Evolutionary conservation across 2,888 invertebrate genomes (phyloP).

Genomic region (Tuberolachnus salignus): DNA sequence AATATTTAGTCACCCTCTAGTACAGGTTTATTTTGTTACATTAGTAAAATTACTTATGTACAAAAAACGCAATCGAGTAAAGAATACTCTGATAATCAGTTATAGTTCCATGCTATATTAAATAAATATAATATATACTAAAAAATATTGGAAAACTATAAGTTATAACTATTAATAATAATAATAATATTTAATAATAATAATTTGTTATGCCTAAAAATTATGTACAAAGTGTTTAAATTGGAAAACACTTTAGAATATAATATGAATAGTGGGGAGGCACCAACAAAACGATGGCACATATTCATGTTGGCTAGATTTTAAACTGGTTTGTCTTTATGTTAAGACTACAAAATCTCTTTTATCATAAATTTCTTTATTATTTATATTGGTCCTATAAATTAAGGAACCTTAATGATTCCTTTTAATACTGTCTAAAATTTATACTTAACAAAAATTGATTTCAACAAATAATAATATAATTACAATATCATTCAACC

Average conservation of each 20-base stretch:
- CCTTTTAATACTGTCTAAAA: conserved; percentile 40
- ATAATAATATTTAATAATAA: conserved; percentile 53
- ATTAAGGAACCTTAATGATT: conserved; percentile 24
- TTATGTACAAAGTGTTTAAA: conserved; percentile 51
- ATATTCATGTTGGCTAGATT: conserved; percentile 35
- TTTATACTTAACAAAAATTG: conserved; percentile 49
- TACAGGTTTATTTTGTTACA: conserved; percentile 1
- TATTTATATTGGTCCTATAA: conserved; percentile 20
- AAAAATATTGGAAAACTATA: conserved; percentile 51
- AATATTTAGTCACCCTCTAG: conserved; percentile 18
- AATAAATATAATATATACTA: conserved; percentile 49
- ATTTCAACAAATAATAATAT: conserved; percentile 50
- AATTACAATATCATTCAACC: conserved; percentile 27
- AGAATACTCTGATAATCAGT: conserved; percentile 34
- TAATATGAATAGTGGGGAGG: conserved; percentile 21
- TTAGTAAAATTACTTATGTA: conserved; percentile 33
- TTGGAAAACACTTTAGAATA: conserved; percentile 49
- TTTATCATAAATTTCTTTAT: conserved; percentile 15
- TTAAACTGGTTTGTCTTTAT: conserved; percentile 27
- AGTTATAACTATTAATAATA: conserved; percentile 44
- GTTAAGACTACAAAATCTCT: conserved; percentile 25
- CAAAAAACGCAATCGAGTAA: conserved; percentile 27
- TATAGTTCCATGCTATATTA: conserved; percentile 43
- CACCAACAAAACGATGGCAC: conserved; percentile 44
- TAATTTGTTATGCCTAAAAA: conserved; percentile 51